Evolutionary conservation across 1,140 invertebrate species (phyloP), one percentile per base, ranked within the genome.

Genomic region (Stegodyphus dumicola): DNA sequence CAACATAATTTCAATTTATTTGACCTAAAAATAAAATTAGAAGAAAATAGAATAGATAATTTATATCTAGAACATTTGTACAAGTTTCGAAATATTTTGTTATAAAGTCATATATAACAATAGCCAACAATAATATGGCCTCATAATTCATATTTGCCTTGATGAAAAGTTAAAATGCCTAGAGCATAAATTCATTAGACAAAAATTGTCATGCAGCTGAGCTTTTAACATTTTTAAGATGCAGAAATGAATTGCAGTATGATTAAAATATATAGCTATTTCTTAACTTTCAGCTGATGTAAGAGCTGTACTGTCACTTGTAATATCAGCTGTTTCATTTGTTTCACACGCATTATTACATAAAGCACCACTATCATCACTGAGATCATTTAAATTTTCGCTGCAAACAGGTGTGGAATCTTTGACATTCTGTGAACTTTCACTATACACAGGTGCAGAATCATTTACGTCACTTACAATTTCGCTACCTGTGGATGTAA

Each of bases 31-130:
- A 52, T 64, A 75, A 67, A 74, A 81, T n/a, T 33, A 74, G 49
- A 73, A 73, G 33, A 33, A 33, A 64, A 73, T 71, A 81, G 13
- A 83, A 75, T 75, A 75, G 80, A 75, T 74, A 51, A 83, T 60
- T 75, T 75, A 66, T 75, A 83, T 83, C 80, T 83, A 83, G 17
- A 75, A 66, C 49, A 74, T 66, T 75, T 71, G 71, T 75, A 75
- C 70, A 75, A 75, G 17, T 65, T n/a, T 67, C 7, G 17, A 33
- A 33, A n/a, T n/a, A 67, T 53, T 54, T 77, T 77, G n/a, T 65
- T 17, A 2, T n/a, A 13, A 60, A 56, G 70, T 71, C 18, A 56
- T 10, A 48, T 67, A 33, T 53, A 60, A 52, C 60, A 74, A 60
- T 48, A 75, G 71, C 17, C 49, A 56, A 74, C 17, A 75, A 56